These are phyloP conservation scores for Pelvicachromis taeniatus DNA, from an alignment of 2,113 vertebrate species.

Conservation along the genomic window DNA sequence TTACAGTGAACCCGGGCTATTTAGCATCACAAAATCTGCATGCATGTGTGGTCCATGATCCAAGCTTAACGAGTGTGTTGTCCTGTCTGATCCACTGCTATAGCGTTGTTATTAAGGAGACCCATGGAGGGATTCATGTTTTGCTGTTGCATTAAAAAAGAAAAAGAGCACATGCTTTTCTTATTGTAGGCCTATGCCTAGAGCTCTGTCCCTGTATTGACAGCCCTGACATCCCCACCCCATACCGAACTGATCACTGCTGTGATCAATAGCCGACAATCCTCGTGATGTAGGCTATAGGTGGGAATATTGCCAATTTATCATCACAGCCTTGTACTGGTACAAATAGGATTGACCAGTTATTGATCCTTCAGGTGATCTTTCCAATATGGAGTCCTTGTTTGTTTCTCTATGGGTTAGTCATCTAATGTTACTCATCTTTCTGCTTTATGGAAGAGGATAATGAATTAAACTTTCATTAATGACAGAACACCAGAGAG, in stretches of 20 bases:
- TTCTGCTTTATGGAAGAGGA: conserved; percentile 19
- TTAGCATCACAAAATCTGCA: conserved; percentile 17
- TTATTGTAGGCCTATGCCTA: neutral
- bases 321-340: conserved; percentile 1
- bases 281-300: conserved; percentile 46
- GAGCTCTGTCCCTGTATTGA: conserved; percentile 5
- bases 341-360: neutral
- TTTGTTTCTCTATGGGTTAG: conserved; percentile 3
- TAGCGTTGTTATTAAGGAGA: neutral
- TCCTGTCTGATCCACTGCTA: neutral
- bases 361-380: conserved; percentile 39
- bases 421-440: conserved; percentile 22
- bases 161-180: neutral
- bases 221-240: conserved; percentile 4
- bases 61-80: conserved; percentile 9
- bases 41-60: conserved; percentile 21
- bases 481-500: conserved; percentile 43
- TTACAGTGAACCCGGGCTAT: neutral
- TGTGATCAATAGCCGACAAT: conserved; percentile 44
- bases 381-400: conserved; percentile 20
- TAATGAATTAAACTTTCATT: conserved; percentile 57
- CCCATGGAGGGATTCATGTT: neutral
- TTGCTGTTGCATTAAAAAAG: neutral
- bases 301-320: conserved; percentile 12
- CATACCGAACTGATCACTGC: conserved; percentile 26